Conservation (phyloP, 2,113 vertebrate genomes). For the Machaerirhynchus nigripectus region DNA sequence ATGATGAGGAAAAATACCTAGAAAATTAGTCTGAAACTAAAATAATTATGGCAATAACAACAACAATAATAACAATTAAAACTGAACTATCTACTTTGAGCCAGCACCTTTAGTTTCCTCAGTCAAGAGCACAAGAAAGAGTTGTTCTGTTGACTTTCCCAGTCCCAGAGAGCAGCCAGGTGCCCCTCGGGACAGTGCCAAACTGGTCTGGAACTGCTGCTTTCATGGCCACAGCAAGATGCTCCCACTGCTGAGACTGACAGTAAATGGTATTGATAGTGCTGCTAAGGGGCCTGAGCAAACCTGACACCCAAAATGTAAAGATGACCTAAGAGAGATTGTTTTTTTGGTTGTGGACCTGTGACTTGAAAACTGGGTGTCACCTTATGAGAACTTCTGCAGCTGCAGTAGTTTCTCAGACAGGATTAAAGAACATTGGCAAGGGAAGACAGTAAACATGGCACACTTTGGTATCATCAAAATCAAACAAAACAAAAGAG, state of each 20-base stretch:
- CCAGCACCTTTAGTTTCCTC: background rate
- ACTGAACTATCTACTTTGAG: background rate
- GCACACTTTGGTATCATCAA: background rate
- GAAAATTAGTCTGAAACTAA: background rate
- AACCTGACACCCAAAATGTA: background rate
- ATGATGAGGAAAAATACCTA: accelerated
- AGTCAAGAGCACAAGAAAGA: background rate
- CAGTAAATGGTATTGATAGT: background rate
- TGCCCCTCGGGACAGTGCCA: background rate
- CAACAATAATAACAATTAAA: background rate
- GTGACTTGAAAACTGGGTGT: background rate
- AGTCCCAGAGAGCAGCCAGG: background rate
- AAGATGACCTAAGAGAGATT: background rate
- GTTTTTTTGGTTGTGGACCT: background rate
- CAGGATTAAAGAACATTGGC: background rate
- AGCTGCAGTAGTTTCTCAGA: background rate
- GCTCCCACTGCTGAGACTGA: background rate
- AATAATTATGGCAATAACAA: background rate
- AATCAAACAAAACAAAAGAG: background rate
- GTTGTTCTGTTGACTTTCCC: background rate
- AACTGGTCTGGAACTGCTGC: background rate
- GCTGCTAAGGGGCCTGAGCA: background rate
- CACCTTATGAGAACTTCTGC: background rate
- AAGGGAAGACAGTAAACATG: background rate
- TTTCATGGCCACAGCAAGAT: background rate